These are phyloP conservation scores for Microdon myrmicae DNA, from an alignment of 2,888 invertebrate genomes.

Conservation along the genomic window DNA sequence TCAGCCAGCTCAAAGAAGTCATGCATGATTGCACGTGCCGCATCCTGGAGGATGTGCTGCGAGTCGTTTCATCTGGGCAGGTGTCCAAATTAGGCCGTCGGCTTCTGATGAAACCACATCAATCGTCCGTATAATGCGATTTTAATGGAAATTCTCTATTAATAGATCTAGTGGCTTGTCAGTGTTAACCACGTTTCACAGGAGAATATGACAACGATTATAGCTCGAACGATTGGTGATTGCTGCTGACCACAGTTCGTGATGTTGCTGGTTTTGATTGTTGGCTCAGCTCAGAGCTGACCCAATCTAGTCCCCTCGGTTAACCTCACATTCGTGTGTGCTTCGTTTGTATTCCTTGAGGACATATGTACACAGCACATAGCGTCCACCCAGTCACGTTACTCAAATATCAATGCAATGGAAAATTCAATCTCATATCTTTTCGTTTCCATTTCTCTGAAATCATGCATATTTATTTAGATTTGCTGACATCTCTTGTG, in stretches of 20 bases:
- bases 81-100: conserved; percentile 38
- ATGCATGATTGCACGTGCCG: no score
- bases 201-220: conserved; percentile 5
- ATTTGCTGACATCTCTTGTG: no score
- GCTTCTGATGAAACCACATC: conserved; percentile 44
- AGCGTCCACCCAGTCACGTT: no score
- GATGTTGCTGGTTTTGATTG: conserved; percentile 18
- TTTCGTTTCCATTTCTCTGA: no score
- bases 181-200: conserved; percentile 15
- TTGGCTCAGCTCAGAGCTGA: not conserved
- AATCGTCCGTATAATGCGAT: conserved; percentile 40
- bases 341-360: no score
- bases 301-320: conserved; percentile 12
- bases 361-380: no score
- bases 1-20: no score
- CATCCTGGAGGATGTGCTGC: no score
- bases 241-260: conserved; percentile 29
- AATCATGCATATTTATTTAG: no score
- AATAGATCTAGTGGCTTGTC: conserved; percentile 35
- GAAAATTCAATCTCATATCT: no score
- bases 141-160: conserved; percentile 47
- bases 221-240: not conserved
- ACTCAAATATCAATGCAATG: no score
- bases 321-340: conserved; percentile 18
- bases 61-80: no score